phyloP scores from a whole-genome alignment of 2,888 invertebrate species.

The Zygogramma bicolorata region DNA sequence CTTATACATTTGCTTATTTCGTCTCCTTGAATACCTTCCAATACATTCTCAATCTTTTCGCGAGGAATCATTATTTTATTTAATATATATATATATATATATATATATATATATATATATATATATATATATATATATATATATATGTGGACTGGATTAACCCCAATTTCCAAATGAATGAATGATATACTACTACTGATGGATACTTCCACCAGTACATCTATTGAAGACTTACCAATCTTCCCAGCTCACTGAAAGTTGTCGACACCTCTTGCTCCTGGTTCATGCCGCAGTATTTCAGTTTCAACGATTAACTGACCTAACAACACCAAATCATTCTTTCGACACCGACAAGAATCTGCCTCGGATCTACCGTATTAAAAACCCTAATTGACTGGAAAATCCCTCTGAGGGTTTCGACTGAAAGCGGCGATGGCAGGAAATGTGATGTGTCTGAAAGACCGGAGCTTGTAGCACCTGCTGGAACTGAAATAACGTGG shows the following conservation, averaged over 20 bases:
- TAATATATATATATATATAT: no score
- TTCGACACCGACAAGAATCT: conserved; percentile 33
- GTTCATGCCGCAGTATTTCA: conserved; percentile 58
- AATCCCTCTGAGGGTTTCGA: conserved; percentile 31
- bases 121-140: no score
- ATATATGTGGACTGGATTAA: no score
- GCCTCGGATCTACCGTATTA: conserved; percentile 12
- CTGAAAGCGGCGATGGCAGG: conserved; percentile 53
- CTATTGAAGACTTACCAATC: conserved; percentile 60
- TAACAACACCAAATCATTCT: conserved; percentile 32
- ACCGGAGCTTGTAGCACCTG: conserved; percentile 56
- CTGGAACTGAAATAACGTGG: conserved; percentile 55
- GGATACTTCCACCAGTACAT: background rate
- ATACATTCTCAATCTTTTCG: no score
- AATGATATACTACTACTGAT: background rate
- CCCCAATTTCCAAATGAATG: no score
- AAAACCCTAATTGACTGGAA: conserved; percentile 37
- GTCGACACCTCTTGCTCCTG: conserved; percentile 66
- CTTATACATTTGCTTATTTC: no score
- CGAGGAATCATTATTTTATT: no score
- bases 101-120: no score
- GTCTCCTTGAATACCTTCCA: no score
- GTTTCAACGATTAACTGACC: conserved; percentile 23
- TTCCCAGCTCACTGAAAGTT: conserved; percentile 60
- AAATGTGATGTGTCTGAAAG: conserved; percentile 58